Conservation (phyloP, 2,113 vertebrate species). For the Limnothrissa miodon region DNA sequence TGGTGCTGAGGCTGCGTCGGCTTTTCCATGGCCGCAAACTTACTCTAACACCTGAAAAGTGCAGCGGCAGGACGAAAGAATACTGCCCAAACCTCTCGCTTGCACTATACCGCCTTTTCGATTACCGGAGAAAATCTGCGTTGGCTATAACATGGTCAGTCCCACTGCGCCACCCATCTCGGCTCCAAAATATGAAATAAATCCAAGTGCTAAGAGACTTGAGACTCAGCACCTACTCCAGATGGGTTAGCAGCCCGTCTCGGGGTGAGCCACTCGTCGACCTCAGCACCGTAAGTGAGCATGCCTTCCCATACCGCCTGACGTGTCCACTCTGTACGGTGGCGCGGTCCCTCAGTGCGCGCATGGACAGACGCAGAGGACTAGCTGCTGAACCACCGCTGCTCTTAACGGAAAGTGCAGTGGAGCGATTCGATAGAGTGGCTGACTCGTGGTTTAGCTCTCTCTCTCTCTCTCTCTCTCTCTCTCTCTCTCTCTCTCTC, state of each 20-base stretch:
- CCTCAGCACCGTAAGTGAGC: slow-evolving; percentile 46
- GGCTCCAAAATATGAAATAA: not conserved
- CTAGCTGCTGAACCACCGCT: not conserved
- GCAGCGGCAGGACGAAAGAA: slow-evolving; percentile 26
- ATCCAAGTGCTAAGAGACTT: not conserved
- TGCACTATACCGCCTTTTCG: slow-evolving; percentile 40
- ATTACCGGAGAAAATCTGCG: slow-evolving; percentile 38
- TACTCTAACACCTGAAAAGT: slow-evolving; percentile 30
- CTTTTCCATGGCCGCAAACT: slow-evolving; percentile 62
- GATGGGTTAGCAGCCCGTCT: slow-evolving; percentile 43
- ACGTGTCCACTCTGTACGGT: slow-evolving; percentile 32
- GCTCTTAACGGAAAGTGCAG: slow-evolving; percentile 40
- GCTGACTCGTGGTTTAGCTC: slow-evolving; percentile 21
- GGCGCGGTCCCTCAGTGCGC: not conserved
- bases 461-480: slow-evolving; percentile 32
- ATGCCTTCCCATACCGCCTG: slow-evolving; percentile 44
- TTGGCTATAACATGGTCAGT: slow-evolving; percentile 18
- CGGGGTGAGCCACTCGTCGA: slow-evolving; percentile 40
- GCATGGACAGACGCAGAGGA: slow-evolving; percentile 8
- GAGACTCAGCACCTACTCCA: slow-evolving; percentile 28
- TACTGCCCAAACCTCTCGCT: slow-evolving; percentile 31
- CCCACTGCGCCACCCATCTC: slow-evolving; percentile 27
- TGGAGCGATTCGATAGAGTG: slow-evolving; percentile 35
- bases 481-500: slow-evolving; percentile 13
- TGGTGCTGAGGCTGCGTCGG: slow-evolving; percentile 51